Evolutionary conservation across 1,140 invertebrate species (phyloP).

Genomic region (Drosophila equinoxialis): DNA sequence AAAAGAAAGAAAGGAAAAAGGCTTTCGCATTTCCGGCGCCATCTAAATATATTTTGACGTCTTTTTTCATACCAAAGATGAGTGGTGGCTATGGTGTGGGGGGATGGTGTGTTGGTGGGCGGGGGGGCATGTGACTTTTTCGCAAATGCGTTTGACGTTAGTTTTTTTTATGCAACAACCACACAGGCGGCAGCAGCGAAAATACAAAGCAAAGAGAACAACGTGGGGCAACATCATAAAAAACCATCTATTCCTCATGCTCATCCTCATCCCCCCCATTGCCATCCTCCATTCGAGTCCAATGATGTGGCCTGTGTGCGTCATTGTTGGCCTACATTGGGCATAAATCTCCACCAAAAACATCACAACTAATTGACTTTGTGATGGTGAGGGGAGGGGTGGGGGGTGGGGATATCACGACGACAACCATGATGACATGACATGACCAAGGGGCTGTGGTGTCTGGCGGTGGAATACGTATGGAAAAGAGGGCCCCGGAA

Average conservation of each 20-base stretch:
- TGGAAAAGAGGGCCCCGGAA: too few species aligned
- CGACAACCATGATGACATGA: constrained; percentile 67
- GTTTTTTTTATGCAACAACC: constrained; percentile 39
- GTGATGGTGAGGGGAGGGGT: constrained; percentile 15
- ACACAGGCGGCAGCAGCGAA: too few species aligned
- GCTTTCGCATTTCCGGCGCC: constrained; percentile 75
- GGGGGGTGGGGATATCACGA: constrained; percentile 11
- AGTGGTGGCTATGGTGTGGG: not conserved
- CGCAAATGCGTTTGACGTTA: constrained; percentile 54
- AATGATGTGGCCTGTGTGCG: constrained; percentile 64
- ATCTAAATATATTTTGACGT: constrained; percentile 77
- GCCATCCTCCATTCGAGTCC: constrained; percentile 42
- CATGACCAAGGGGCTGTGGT: constrained; percentile 22
- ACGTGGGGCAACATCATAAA: constrained; percentile 55
- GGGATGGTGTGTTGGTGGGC: not conserved
- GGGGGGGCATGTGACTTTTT: constrained; percentile 41
- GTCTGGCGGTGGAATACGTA: constrained; percentile 22
- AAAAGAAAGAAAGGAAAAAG: constrained; percentile 29
- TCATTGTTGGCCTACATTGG: constrained; percentile 72
- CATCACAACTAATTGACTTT: constrained; percentile 77
- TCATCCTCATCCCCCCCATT: not conserved
- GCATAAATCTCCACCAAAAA: constrained; percentile 58
- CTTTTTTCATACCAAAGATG: constrained; percentile 34
- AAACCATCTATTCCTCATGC: constrained; percentile 29
- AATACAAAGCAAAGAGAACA: constrained; percentile 40